Conservation (phyloP, 2,888 invertebrate species). For the Oeneis ivallda region DNA sequence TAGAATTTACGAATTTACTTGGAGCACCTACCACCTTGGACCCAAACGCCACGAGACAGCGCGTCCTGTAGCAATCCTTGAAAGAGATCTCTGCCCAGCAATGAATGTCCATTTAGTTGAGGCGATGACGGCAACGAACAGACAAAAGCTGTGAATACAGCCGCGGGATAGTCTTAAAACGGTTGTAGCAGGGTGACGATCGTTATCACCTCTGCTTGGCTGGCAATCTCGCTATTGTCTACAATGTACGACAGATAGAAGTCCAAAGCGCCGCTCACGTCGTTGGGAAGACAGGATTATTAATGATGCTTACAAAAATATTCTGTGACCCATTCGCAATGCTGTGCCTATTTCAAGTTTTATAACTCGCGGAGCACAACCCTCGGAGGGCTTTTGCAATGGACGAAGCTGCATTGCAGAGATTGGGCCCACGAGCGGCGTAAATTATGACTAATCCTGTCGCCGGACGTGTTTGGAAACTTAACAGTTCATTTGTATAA, state of each 20-base stretch:
- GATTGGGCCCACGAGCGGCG: slow-evolving; percentile 34
- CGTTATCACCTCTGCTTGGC: too few relatives aligned
- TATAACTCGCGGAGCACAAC: slow-evolving; percentile 27
- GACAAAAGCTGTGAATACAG: too few relatives aligned
- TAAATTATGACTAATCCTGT: slow-evolving; percentile 37
- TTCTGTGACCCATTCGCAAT: slow-evolving; percentile 10
- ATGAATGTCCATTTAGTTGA: too few relatives aligned
- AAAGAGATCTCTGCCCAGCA: too few relatives aligned
- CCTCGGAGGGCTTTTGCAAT: slow-evolving; percentile 30
- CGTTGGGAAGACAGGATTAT: slow-evolving; percentile 2
- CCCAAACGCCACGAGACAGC: too few relatives aligned
- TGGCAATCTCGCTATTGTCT: too few relatives aligned
- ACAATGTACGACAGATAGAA: background rate
- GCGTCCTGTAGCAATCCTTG: too few relatives aligned
- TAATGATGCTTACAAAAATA: slow-evolving; percentile 20
- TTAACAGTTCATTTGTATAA: slow-evolving; percentile 19
- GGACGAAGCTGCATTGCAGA: slow-evolving; percentile 41
- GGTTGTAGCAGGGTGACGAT: too few relatives aligned
- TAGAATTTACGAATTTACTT: too few relatives aligned
- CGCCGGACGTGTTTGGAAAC: slow-evolving; percentile 34
- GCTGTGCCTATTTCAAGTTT: slow-evolving; percentile 30
- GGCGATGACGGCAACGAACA: too few relatives aligned
- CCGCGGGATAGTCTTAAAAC: too few relatives aligned
- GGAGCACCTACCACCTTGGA: too few relatives aligned
- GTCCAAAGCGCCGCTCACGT: slow-evolving; percentile 10